Evolutionary conservation across 2,113 vertebrate genomes (phyloP).

Genomic region (Tylochromis polylepis): DNA sequence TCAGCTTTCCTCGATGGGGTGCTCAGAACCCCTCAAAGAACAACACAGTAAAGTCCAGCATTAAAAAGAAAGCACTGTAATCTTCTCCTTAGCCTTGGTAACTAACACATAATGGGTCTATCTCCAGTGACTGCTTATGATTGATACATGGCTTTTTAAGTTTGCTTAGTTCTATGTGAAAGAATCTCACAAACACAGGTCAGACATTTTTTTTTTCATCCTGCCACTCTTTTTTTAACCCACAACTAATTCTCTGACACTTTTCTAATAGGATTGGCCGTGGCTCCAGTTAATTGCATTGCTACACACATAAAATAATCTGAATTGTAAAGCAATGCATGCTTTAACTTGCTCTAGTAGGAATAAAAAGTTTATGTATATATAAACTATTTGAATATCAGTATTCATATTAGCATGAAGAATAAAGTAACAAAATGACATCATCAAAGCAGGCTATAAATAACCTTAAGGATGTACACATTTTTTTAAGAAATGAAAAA

Average conservation of each 20-base stretch:
- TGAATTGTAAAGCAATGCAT: not conserved
- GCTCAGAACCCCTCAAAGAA: constrained; percentile 52
- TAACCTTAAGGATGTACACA: not conserved
- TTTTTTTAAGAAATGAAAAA: not conserved
- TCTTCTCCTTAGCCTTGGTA: constrained; percentile 70
- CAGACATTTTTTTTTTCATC: constrained; percentile 53
- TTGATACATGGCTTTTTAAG: constrained; percentile 70
- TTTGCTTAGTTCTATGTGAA: constrained; percentile 70
- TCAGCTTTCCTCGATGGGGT: constrained; percentile 55
- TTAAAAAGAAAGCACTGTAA: constrained; percentile 57
- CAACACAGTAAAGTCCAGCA: constrained; percentile 65
- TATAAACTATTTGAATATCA: not conserved
- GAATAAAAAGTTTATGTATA: not conserved
- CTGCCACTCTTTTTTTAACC: not conserved
- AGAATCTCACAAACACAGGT: constrained; percentile 63
- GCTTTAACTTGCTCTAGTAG: not conserved
- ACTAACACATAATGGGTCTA: constrained; percentile 67
- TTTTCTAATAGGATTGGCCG: constrained; percentile 71
- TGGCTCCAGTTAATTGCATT: constrained; percentile 72
- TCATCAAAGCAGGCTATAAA: not conserved
- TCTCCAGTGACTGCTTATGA: constrained; percentile 66
- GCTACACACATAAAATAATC: not conserved
- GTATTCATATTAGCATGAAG: not conserved
- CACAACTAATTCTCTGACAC: constrained; percentile 62
- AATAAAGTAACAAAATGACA: not conserved